Base-by-base conservation (phyloP, 2,888 invertebrate species). In the Pheosia tremula region DNA sequence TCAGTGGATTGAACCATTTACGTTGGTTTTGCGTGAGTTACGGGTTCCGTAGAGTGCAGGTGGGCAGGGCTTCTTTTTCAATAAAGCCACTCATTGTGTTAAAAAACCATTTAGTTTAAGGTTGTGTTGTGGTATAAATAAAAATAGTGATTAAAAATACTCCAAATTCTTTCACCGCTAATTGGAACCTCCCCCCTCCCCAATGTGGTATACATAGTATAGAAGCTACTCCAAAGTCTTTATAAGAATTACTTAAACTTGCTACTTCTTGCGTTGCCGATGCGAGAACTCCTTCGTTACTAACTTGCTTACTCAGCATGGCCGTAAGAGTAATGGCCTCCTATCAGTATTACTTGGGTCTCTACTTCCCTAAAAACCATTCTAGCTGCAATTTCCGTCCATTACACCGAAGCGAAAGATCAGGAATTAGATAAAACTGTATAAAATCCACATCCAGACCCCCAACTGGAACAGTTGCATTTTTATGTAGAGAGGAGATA, bases 21-120 rank as follows among this genome's bases (percentile, higher is more conserved):
- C 60, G 49, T 59, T 64, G 64, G 64, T 61, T 61, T 64, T 56
- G 63, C 65, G 68, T 69, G 71, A 77, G 52, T 65, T 68, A 74
- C 67, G 64, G 66, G 64, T 53, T 58, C 59, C 56, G 13, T 39
- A n/a, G 13, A 2, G 55, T 39, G 7, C 55, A 55, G 55, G 55
- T 55, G 55, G 39, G 39, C 11, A n/a, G 39, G n/a, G 24, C 50
- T 7, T 24, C 50, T 47, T 53, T 53, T 53, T 55, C n/a, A 55
- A 38, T 60, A 67, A 7, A 55, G 55, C 37, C 54, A 24, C 24
- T 24, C 58, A 36, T n/a, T n/a, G 37, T 13, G 43, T 52, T 13
- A 5, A 7, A n/a, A 53, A 53, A 55, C 55, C 13, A 55, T 55
- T 38, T 39, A 53, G 11, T 53, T 50, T 24, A 24, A 24, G 24